Conservation (phyloP, 2,797 vertebrate genomes). For the Gymnodraco acuticeps region DNA sequence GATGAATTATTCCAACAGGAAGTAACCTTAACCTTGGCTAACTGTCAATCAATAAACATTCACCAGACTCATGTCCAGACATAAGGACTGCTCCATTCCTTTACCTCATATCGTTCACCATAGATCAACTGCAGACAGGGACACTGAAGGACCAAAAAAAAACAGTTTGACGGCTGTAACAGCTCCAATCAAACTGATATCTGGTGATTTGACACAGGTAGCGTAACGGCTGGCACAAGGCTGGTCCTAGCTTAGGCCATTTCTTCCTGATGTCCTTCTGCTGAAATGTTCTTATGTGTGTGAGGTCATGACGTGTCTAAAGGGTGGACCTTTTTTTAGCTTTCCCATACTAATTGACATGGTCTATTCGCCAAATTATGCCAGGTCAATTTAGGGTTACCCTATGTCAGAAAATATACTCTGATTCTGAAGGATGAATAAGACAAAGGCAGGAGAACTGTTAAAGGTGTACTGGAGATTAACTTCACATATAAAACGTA, state of each 20-base stretch:
- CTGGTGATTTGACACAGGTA: constrained; percentile 64
- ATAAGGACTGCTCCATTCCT: constrained; percentile 54
- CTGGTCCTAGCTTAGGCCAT: constrained; percentile 1
- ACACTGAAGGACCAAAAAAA: constrained; percentile 64
- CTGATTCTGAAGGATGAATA: constrained; percentile 13
- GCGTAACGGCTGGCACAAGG: constrained; percentile 23
- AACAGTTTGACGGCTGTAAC: constrained; percentile 60
- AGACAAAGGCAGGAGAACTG: constrained; percentile 1
- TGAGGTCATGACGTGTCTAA: constrained; percentile 33
- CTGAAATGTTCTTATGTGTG: constrained; percentile 19
- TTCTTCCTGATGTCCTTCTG: constrained; percentile 31
- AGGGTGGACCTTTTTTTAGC: constrained; percentile 17
- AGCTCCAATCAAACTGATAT: constrained; percentile 65
- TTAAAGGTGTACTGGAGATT: background rate
- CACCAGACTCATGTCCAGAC: constrained; percentile 60
- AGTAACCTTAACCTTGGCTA: constrained; percentile 73
- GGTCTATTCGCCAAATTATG: constrained; percentile 51
- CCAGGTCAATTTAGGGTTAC: constrained; percentile 54
- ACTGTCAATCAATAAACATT: constrained; percentile 79
- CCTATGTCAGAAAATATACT: constrained; percentile 18
- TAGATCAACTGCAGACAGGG: constrained; percentile 62
- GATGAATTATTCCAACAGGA: constrained; percentile 63
- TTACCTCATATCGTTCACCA: constrained; percentile 41
- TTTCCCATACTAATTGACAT: constrained; percentile 32
- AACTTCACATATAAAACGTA: too few species aligned